A percentile compares a stretch with the other conserved stretches of the same genome.
These are phyloP conservation scores for Homarus americanus DNA, from an alignment of 1,140 invertebrate species.

Conservation along the genomic window DNA sequence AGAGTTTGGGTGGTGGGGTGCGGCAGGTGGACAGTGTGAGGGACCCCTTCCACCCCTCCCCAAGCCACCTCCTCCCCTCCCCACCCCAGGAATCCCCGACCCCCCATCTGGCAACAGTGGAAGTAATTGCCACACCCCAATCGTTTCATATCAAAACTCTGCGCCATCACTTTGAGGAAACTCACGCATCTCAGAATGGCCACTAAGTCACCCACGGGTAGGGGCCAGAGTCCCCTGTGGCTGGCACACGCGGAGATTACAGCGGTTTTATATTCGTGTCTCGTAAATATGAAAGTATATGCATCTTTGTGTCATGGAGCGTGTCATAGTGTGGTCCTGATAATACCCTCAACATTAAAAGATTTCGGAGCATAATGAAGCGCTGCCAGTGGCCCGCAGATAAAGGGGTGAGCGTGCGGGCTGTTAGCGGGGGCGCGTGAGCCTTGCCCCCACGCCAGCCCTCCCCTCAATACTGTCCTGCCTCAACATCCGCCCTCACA, in stretches of 20 bases:
- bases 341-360: constrained; percentile 16
- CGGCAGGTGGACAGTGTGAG: not conserved
- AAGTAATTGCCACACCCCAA: constrained; percentile 53
- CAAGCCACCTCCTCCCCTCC: not conserved
- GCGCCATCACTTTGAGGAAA: constrained; percentile 4
- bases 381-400: constrained; percentile 2
- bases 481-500: not conserved
- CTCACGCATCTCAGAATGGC: not conserved
- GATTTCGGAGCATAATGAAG: constrained; percentile 33
- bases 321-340: constrained; percentile 40
- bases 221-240: not conserved
- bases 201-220: not conserved
- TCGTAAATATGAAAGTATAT: constrained; percentile 46
- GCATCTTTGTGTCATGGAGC: constrained; percentile 39
- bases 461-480: not conserved
- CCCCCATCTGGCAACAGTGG: constrained; percentile 18
- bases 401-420: not conserved
- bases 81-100: not conserved
- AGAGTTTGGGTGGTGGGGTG: not conserved
- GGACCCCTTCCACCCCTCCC: not conserved
- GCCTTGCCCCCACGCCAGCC: no score
- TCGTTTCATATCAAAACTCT: constrained; percentile 57
- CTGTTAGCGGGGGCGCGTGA: not conserved
- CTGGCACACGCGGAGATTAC: not conserved
- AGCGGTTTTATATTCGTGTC: constrained; percentile 32